Base-by-base conservation (phyloP, 2,797 vertebrate species). In the Phalloptychus januarius region DNA sequence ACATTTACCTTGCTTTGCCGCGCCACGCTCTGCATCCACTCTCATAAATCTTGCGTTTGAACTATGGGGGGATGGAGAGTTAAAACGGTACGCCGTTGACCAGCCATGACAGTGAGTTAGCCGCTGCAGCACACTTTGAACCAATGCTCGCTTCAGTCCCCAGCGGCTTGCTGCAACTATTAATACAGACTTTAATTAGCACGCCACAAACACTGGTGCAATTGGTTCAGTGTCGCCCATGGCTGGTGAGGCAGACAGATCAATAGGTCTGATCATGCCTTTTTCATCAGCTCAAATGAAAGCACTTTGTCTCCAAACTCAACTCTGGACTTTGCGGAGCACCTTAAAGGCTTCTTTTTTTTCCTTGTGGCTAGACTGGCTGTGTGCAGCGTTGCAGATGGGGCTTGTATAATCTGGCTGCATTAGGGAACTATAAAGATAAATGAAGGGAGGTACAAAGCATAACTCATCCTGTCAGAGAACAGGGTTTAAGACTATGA, bases 401-500 rank as follows among this genome's bases (percentile, higher is more conserved):
- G 82, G 89, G 89, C 91, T 86, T 89, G 88, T 94, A 95, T 95
- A 95, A 96, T 95, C 94, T 92, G 91, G 90, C 92, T 88, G 93
- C 92, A 95, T 95, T 95, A 94, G 92, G 88, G 92, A 94, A 93
- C 91, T 92, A 94, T 94, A 91, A 95, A 95, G 95, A 96, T 95
- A 94, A 95, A 96, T 96, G 94, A 93, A 93, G 89, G 88, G 86
- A 89, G 84, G 87, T 78, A 87, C 76, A 82, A 89, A 90, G 90
- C 92, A 94, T 96, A 93, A 94, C 93, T 95, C 95, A 95, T 95
- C 91, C 93, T 96, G 95, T 95, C 95, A 94, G 86, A 92, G 82
- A 83, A 86, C 52, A 75, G 87, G 87, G 80, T 91, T 93, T 92
- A 90, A 92, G 85, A 89, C 50, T 81, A 85, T 89, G 91, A 91